Evolutionary conservation across 2,797 vertebrate genomes (phyloP).

Genomic region (Leuciscus waleckii): DNA sequence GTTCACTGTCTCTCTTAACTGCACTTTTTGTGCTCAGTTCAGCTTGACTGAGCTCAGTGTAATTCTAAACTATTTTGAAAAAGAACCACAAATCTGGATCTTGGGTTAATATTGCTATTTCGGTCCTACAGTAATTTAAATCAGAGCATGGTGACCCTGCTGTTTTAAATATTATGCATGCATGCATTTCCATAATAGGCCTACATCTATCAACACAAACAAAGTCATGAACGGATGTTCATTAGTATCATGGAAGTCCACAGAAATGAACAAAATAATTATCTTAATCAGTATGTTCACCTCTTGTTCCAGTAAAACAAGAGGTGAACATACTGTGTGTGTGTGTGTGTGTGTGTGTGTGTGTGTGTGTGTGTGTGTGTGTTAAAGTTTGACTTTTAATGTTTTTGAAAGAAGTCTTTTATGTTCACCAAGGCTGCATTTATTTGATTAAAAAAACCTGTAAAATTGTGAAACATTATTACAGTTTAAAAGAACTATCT

Average conservation of each 20-base stretch:
- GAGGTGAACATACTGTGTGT: too few species aligned
- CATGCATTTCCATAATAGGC: background rate
- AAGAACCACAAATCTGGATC: background rate
- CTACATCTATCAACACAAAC: background rate
- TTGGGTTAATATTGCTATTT: background rate
- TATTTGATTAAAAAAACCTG: background rate
- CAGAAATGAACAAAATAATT: background rate
- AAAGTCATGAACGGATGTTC: background rate
- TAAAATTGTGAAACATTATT: background rate
- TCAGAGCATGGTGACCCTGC: background rate
- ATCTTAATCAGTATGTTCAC: constrained; percentile 10
- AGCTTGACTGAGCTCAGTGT: background rate
- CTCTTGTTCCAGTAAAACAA: constrained; percentile 1
- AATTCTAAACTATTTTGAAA: constrained; percentile 16
- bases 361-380: too few species aligned
- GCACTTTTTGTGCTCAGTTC: background rate
- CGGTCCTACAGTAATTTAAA: background rate
- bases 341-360: too few species aligned
- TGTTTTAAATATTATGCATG: constrained; percentile 10
- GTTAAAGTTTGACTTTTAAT: too few species aligned
- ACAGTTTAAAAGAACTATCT: too few species aligned
- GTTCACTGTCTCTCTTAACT: background rate
- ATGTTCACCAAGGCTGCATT: background rate
- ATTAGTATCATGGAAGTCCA: background rate
- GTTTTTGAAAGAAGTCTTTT: background rate